Conservation (phyloP, 2,797 vertebrate genomes). For the Eptatretus atami region DNA sequence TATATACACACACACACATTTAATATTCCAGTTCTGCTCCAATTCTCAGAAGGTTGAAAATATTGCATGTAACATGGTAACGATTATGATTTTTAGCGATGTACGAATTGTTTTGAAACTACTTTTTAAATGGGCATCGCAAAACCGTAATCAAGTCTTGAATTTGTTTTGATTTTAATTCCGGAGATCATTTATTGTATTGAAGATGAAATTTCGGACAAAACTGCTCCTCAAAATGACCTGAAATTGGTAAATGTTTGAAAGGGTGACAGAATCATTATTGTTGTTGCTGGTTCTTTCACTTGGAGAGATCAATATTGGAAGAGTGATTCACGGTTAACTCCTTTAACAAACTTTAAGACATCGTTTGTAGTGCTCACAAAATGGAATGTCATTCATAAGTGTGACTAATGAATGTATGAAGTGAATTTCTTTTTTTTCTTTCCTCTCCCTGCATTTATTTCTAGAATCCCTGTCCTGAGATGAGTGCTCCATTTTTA, state of each 20-base stretch:
- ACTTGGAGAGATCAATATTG: not conserved
- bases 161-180: no score
- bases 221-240: no score
- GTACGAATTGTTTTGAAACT: no score
- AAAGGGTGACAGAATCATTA: not conserved
- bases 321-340: not conserved
- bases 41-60: no score
- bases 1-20: no score
- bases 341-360: not conserved
- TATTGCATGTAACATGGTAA: no score
- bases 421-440: not conserved
- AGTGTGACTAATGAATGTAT: not conserved
- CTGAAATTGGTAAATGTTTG: not conserved
- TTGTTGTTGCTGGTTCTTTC: not conserved
- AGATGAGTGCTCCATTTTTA: slow-evolving; percentile 46
- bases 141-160: no score
- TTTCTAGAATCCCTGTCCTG: slow-evolving; percentile 61
- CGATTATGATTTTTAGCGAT: no score
- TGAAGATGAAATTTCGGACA: no score
- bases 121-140: no score
- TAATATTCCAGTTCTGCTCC: no score
- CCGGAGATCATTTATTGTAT: no score
- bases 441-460: not conserved
- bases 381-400: not conserved
- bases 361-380: not conserved